A percentile compares a stretch with the other conserved stretches of the same genome.
Evolutionary conservation across 2,888 invertebrate genomes (phyloP).

Genomic region (Thera obeliscata): DNA sequence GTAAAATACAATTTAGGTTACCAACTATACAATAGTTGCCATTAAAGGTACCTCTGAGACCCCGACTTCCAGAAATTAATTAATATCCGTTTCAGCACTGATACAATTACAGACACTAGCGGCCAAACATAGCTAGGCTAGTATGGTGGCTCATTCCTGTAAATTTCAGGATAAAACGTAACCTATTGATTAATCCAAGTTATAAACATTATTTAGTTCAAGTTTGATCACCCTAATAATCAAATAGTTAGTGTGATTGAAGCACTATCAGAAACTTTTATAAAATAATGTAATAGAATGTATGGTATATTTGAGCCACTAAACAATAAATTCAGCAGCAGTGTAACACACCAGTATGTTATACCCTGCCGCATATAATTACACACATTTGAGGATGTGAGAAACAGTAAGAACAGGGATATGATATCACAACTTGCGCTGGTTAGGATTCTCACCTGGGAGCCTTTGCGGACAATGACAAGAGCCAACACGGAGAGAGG

Average conservation of each 20-base stretch:
- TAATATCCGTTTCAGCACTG: no score
- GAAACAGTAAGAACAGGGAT: constrained; percentile 84
- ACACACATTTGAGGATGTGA: constrained; percentile 79
- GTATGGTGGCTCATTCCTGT: no score
- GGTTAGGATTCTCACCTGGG: constrained; percentile 85
- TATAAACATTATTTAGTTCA: no score
- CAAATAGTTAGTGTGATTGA: no score
- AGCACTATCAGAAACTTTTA: no score
- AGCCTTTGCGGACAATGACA: constrained; percentile 97
- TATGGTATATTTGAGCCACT: constrained; percentile 52
- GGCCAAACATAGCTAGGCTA: no score
- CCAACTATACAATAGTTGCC: not conserved
- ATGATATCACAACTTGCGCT: not conserved
- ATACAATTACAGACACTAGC: no score
- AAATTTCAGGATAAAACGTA: no score
- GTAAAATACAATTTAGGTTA: constrained; percentile 37
- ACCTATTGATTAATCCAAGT: no score
- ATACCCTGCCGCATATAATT: constrained; percentile 83
- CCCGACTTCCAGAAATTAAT: no score
- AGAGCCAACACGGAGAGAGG: constrained; percentile 98
- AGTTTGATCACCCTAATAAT: no score
- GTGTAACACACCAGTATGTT: constrained; percentile 56
- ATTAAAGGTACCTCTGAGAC: no score
- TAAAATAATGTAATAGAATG: constrained; percentile 23
- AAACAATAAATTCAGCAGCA: constrained; percentile 48